Conservation (phyloP, 1,140 invertebrate genomes). For the Pseudomyrmex gracilis region DNA sequence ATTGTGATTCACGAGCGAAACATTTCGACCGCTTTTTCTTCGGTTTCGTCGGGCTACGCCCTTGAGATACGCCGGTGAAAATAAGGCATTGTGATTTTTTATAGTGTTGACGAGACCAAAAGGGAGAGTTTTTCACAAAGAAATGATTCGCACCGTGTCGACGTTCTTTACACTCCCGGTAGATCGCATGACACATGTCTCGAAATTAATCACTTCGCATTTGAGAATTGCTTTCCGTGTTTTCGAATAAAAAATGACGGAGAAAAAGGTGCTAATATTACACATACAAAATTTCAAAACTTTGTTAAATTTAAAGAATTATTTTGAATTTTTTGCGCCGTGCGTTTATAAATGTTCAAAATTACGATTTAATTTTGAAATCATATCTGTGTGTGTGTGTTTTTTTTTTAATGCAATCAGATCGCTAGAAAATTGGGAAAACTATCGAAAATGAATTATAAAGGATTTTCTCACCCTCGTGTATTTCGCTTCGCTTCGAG, state of each 20-base stretch:
- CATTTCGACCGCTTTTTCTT: slow-evolving; percentile 72
- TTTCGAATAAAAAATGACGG: neutral
- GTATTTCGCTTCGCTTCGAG: slow-evolving; percentile 28
- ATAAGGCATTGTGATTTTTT: slow-evolving; percentile 36
- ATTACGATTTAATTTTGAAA: no score
- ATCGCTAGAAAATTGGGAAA: neutral
- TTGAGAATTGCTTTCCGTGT: neutral
- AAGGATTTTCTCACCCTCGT: neutral
- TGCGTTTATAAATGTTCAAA: no score
- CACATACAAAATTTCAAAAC: no score
- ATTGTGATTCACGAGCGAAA: slow-evolving; percentile 75
- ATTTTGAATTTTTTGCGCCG: no score
- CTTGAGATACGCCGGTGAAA: slow-evolving; percentile 39
- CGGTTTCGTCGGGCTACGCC: slow-evolving; percentile 45
- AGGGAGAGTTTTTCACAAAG: slow-evolving; percentile 43
- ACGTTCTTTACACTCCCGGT: slow-evolving; percentile 50
- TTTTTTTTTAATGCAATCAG: no score
- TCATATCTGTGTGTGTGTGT: no score
- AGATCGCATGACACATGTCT: slow-evolving; percentile 7
- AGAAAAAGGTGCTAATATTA: no score
- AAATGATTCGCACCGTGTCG: slow-evolving; percentile 69
- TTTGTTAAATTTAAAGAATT: no score
- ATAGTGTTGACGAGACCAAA: slow-evolving; percentile 14
- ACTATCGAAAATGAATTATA: neutral
- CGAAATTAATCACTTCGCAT: slow-evolving; percentile 46